Percentiles rank a stretch among this genome's conserved stretches.
These are phyloP conservation scores for Drosophila eohydei DNA, from an alignment of 2,888 invertebrate species.

Conservation along the genomic window DNA sequence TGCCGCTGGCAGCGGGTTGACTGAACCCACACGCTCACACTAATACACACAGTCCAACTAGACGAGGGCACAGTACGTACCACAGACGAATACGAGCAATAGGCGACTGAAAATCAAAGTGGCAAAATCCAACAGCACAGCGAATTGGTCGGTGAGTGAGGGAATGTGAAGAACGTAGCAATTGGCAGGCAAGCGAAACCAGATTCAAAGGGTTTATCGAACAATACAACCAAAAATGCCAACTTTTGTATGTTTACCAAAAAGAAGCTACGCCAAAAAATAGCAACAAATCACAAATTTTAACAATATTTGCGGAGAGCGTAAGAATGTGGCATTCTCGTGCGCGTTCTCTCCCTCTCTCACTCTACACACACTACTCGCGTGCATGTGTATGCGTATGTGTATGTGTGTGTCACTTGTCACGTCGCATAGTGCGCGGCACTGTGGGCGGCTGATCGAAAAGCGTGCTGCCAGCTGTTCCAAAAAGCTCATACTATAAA, in stretches of 20 bases:
- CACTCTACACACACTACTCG: constrained; percentile 1
- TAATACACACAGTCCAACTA: constrained; percentile 25
- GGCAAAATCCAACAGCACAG: constrained; percentile 55
- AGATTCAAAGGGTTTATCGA: constrained; percentile 38
- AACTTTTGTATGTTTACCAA: constrained; percentile 25
- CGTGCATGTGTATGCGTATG: neutral
- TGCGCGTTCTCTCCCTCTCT: constrained; percentile 23
- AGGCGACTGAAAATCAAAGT: constrained; percentile 69
- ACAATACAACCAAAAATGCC: constrained; percentile 23
- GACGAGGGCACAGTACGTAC: constrained; percentile 43
- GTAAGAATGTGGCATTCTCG: constrained; percentile 31
- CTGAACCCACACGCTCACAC: constrained; percentile 57
- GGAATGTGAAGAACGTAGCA: constrained; percentile 46
- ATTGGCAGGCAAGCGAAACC: constrained; percentile 31
- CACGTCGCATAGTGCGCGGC: constrained; percentile 47
- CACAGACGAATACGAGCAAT: constrained; percentile 59
- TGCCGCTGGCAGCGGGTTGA: constrained; percentile 54
- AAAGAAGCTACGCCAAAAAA: constrained; percentile 40
- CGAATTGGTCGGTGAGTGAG: constrained; percentile 30
- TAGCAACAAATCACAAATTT: constrained; percentile 42
- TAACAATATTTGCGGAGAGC: constrained; percentile 44
- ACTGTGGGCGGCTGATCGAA: constrained; percentile 53
- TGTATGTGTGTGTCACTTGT: constrained; percentile 39
- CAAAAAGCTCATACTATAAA: constrained; percentile 9
- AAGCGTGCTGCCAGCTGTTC: constrained; percentile 42